phyloP scores from a whole-genome alignment of 2,113 vertebrate genomes.

The Chloropsis hardwickii region DNA sequence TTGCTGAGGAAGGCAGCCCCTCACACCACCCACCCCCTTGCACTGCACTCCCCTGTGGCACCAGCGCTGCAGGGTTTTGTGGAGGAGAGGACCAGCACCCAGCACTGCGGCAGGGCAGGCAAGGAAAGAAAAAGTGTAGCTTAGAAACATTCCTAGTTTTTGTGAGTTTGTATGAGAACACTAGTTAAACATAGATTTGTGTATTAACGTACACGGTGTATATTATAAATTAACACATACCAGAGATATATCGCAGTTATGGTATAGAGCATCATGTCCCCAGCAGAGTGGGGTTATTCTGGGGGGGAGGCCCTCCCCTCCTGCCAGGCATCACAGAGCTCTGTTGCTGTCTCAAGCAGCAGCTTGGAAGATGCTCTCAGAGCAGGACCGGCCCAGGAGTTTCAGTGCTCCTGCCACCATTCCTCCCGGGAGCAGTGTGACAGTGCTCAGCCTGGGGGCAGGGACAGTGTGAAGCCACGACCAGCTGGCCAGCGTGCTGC shows the following conservation, averaged over 20 bases:
- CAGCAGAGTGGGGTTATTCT: neutral
- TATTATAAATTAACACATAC: conserved; percentile 67
- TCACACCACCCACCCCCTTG: accelerated
- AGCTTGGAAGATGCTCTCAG: neutral
- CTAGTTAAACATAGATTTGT: conserved; percentile 65
- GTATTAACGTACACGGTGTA: conserved; percentile 50
- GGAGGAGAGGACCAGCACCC: neutral
- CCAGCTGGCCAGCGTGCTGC: accelerated
- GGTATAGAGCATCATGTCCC: neutral
- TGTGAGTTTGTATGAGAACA: conserved; percentile 22
- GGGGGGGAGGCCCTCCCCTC: neutral
- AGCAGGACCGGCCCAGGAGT: neutral
- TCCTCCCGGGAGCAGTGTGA: accelerated
- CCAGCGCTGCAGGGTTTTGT: neutral
- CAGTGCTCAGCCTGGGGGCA: neutral
- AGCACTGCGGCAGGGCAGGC: neutral
- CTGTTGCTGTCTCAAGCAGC: neutral
- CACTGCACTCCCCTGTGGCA: neutral
- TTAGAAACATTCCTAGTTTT: conserved; percentile 48
- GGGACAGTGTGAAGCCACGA: accelerated
- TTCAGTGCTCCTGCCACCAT: accelerated
- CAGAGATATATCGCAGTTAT: conserved; percentile 44
- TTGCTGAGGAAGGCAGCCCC: neutral
- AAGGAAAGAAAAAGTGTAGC: conserved; percentile 11
- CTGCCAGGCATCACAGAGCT: accelerated